Evolutionary conservation across 1,140 invertebrate genomes (phyloP).

Genomic region (Steinernema khuongi): DNA sequence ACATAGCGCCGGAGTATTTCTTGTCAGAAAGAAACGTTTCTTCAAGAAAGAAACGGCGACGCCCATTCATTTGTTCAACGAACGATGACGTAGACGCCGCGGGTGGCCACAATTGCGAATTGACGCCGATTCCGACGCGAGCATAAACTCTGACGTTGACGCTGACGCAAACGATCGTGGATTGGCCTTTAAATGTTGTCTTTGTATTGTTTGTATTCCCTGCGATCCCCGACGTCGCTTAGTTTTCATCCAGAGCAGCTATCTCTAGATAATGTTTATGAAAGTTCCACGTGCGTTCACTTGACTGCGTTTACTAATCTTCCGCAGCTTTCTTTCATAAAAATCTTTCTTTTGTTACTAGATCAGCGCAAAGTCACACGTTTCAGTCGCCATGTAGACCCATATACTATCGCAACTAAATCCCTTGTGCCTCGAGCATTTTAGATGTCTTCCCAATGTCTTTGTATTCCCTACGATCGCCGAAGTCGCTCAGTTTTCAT

Average conservation of each 20-base stretch:
- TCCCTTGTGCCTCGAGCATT: slow-evolving; percentile 6
- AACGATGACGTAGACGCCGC: too few relatives aligned
- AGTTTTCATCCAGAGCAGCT: background rate
- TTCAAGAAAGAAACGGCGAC: too few relatives aligned
- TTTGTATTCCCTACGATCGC: background rate
- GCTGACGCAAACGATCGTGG: too few relatives aligned
- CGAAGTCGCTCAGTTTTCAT: background rate
- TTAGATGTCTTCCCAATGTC: background rate
- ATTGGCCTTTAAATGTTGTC: background rate
- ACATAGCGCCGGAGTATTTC: too few relatives aligned
- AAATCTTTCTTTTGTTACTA: background rate
- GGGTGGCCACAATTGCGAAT: too few relatives aligned
- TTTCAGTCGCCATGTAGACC: background rate
- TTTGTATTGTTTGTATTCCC: background rate
- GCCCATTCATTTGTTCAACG: too few relatives aligned
- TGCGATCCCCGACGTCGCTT: background rate
- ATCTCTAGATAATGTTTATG: background rate
- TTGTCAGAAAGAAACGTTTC: too few relatives aligned
- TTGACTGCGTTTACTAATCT: background rate
- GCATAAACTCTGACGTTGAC: too few relatives aligned
- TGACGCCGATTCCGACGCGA: too few relatives aligned
- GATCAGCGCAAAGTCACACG: background rate
- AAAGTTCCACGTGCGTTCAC: background rate
- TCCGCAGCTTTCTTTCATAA: background rate
- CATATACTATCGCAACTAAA: background rate